phyloP scores from a whole-genome alignment of 2,113 vertebrate species.

The Oreochromis niloticus region DNA sequence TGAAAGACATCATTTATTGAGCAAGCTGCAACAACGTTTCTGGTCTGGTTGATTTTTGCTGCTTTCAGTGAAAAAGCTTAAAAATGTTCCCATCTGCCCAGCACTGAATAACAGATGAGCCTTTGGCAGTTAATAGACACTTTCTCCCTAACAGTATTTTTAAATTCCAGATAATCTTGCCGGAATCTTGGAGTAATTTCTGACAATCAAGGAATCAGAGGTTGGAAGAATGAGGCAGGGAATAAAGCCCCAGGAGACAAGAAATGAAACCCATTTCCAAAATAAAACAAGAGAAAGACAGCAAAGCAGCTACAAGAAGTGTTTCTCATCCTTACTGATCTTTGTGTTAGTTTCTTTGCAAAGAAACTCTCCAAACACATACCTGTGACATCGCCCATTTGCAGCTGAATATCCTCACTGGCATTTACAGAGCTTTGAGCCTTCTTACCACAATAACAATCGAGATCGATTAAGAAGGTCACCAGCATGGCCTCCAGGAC shows the following conservation, averaged over 20 bases:
- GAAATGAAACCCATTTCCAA: background rate
- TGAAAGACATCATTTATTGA: background rate
- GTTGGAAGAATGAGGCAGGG: background rate
- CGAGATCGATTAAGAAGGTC: constrained; percentile 39
- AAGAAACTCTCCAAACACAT: background rate
- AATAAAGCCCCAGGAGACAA: background rate
- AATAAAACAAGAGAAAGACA: background rate
- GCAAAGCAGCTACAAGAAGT: background rate
- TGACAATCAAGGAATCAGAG: background rate
- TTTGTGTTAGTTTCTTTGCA: background rate
- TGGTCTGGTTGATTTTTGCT: background rate
- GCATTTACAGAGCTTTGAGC: fast-evolving
- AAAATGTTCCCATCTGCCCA: background rate
- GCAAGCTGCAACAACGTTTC: fast-evolving
- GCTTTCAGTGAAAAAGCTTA: background rate
- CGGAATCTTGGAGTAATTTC: background rate
- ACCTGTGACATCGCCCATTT: background rate
- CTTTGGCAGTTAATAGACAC: background rate
- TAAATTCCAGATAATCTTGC: background rate
- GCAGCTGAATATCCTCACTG: background rate
- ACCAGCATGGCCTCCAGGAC: constrained; percentile 71
- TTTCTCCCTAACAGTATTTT: background rate
- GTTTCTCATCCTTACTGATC: background rate
- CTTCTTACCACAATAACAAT: background rate
- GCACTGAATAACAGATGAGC: background rate